Conservation (phyloP, 2,797 vertebrate genomes). For the Clangula hyemalis region DNA sequence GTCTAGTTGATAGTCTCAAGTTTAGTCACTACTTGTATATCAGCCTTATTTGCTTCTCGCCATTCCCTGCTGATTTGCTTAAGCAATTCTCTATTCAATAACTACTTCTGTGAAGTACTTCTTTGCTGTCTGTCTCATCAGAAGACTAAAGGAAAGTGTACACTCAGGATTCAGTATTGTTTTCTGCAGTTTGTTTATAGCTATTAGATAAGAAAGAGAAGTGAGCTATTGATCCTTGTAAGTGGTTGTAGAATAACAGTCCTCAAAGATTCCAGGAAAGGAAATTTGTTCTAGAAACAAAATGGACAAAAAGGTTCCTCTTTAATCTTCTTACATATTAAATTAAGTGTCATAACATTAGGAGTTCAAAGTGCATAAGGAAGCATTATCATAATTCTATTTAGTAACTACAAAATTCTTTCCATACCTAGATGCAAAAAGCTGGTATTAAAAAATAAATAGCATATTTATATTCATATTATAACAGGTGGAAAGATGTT, state of each 20-base stretch:
- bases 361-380: background rate
- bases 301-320: background rate
- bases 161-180: background rate
- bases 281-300: background rate
- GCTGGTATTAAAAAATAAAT: background rate
- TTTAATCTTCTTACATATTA: background rate
- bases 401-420: background rate
- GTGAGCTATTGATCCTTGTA: background rate
- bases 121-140: background rate
- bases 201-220: background rate
- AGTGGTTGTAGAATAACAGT: background rate
- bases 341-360: background rate
- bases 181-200: background rate
- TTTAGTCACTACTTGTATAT: background rate
- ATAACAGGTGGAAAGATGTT: background rate
- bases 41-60: background rate
- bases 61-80: background rate
- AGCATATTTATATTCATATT: background rate
- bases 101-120: background rate
- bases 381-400: background rate
- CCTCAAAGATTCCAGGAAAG: background rate
- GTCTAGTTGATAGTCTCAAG: background rate
- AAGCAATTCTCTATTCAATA: background rate
- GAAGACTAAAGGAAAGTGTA: background rate
- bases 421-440: background rate